phyloP scores from a whole-genome alignment of 2,113 vertebrate genomes.

The Chlorodrepanis virens region DNA sequence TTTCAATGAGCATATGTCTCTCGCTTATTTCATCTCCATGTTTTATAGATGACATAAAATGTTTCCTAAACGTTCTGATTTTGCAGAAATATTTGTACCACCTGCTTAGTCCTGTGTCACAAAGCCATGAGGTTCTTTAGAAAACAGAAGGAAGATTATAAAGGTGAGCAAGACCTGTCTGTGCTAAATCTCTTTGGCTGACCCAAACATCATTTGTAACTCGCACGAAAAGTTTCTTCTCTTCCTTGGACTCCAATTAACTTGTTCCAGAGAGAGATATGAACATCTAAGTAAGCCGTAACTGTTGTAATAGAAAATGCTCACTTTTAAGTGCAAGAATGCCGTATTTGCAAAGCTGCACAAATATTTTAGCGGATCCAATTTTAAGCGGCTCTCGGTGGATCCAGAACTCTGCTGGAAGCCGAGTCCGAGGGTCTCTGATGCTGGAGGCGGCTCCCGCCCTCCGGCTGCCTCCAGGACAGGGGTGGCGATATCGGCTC shows the following conservation, averaged over 20 bases:
- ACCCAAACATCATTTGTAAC: not conserved
- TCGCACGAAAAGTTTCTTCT: not conserved
- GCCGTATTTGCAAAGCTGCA: not conserved
- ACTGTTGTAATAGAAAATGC: not conserved
- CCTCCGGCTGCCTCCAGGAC: not conserved
- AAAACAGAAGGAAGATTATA: not conserved
- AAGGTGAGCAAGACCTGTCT: not conserved
- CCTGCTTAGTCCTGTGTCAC: not conserved
- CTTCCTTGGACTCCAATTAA: not conserved
- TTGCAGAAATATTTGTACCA: not conserved
- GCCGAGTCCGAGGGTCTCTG: not conserved
- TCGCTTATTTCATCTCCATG: not conserved
- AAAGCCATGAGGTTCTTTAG: not conserved
- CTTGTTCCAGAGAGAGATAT: not conserved
- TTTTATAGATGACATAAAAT: not conserved
- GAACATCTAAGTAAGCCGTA: not conserved
- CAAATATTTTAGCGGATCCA: accelerated
- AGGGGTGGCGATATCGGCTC: not conserved
- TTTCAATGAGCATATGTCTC: not conserved
- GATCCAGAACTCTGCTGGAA: not conserved
- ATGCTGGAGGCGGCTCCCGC: not conserved
- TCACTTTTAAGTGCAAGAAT: not conserved
- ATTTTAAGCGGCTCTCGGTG: accelerated
- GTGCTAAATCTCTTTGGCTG: not conserved
- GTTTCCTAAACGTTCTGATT: not conserved